Evolutionary conservation across 35 echinoderm and acorn worm species (phyloP).

Genomic region (Ophioderma brevispina): DNA sequence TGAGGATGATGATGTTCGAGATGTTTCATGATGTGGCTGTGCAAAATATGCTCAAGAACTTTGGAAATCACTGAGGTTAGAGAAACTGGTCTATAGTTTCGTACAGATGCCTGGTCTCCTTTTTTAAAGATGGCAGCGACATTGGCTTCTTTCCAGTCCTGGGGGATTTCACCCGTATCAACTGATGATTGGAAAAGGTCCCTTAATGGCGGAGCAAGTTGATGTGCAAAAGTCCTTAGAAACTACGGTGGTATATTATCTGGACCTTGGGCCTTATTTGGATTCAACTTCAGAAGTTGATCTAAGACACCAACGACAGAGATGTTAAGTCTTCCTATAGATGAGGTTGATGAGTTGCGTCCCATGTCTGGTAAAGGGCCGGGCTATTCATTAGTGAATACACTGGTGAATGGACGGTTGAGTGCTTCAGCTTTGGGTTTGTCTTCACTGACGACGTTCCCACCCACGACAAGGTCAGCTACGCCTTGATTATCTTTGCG

Average conservation of each 20-base stretch:
- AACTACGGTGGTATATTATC: slow-evolving; percentile 37
- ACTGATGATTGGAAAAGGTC: slow-evolving; percentile 55
- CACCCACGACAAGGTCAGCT: no score
- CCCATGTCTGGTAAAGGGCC: no score
- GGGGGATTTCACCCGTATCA: slow-evolving; percentile 16
- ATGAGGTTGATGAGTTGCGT: no score
- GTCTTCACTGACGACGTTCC: no score
- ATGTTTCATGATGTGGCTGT: no score
- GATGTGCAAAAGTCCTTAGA: background rate
- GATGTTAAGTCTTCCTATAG: slow-evolving; percentile 23
- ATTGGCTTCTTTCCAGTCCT: slow-evolving; percentile 48
- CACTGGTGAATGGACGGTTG: no score
- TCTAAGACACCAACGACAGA: background rate
- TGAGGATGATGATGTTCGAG: slow-evolving; percentile 8
- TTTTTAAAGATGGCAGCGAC: slow-evolving; percentile 49
- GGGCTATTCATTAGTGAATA: no score
- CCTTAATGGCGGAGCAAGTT: slow-evolving; percentile 21
- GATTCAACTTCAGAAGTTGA: slow-evolving; percentile 8
- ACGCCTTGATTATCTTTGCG: no score
- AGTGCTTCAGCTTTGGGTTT: no score
- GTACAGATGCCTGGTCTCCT: background rate
- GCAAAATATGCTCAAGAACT: slow-evolving; percentile 46
- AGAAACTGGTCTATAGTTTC: slow-evolving; percentile 53
- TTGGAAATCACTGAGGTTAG: slow-evolving; percentile 29
- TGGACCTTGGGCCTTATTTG: slow-evolving; percentile 48